Evolutionary conservation across 2,888 invertebrate genomes (phyloP).

Genomic region (Trissoscelio sp.): DNA sequence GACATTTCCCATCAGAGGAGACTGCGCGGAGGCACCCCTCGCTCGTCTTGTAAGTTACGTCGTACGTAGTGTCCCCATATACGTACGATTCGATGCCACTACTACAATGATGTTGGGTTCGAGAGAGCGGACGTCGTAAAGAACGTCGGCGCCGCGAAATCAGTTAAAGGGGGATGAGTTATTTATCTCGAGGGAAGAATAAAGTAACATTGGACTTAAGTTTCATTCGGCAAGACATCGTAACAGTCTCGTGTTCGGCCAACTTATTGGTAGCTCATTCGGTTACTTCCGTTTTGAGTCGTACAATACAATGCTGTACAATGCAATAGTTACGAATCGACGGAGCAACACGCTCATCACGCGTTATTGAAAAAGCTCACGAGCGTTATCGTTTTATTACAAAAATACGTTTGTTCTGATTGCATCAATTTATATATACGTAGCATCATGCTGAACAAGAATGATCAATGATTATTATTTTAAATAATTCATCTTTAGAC

Average conservation of each 20-base stretch:
- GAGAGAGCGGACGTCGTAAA: constrained; percentile 77
- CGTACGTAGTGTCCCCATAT: constrained; percentile 9
- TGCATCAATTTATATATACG: constrained; percentile 19
- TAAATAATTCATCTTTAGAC: too few species aligned
- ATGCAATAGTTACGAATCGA: constrained; percentile 33
- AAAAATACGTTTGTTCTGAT: constrained; percentile 18
- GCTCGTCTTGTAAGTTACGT: constrained; percentile 32
- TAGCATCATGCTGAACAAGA: neutral
- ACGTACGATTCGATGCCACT: constrained; percentile 61
- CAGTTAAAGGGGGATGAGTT: constrained; percentile 77
- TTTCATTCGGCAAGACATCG: constrained; percentile 59
- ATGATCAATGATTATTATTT: neutral
- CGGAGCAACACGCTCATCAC: constrained; percentile 43
- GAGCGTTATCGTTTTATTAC: constrained; percentile 33
- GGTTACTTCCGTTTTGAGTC: constrained; percentile 49
- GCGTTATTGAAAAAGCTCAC: constrained; percentile 39
- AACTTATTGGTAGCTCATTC: constrained; percentile 56
- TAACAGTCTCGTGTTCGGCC: constrained; percentile 38
- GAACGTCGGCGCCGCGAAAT: constrained; percentile 80
- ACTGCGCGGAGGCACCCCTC: constrained; percentile 61
- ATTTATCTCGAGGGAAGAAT: constrained; percentile 75
- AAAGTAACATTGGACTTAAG: constrained; percentile 67
- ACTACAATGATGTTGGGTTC: constrained; percentile 49
- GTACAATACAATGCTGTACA: constrained; percentile 28
- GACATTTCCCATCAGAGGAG: constrained; percentile 62